Conservation (phyloP, 2,113 vertebrate species). For the rat (Rattus norvegicus) region GRCr8 NC_086027.1:107182001-107182500, state of each 20-base stretch:
- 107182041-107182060: not conserved
- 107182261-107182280: conserved; percentile 22
- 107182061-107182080: not conserved
- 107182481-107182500: not conserved
- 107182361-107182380: conserved; percentile 4
- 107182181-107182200: not conserved
- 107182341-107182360: conserved; percentile 31
- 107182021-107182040: not conserved
- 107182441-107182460: not conserved
- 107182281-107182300: not conserved
- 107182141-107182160: too few relatives aligned
- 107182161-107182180: too few relatives aligned
- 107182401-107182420: not conserved
- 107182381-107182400: not conserved
- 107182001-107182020: conserved; percentile 33
- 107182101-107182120: too few relatives aligned
- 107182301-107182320: conserved; percentile 8
- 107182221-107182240: not conserved
- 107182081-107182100: not conserved
- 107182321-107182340: conserved; percentile 36
- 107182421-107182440: not conserved
- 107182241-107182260: not conserved
- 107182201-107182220: not conserved
- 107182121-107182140: too few relatives aligned
- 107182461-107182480: conserved; percentile 3